phyloP scores from a whole-genome alignment of 30 jellyfish, hydroid and myxozoan species.

The Hydractinia symbiolongicarpus region DNA sequence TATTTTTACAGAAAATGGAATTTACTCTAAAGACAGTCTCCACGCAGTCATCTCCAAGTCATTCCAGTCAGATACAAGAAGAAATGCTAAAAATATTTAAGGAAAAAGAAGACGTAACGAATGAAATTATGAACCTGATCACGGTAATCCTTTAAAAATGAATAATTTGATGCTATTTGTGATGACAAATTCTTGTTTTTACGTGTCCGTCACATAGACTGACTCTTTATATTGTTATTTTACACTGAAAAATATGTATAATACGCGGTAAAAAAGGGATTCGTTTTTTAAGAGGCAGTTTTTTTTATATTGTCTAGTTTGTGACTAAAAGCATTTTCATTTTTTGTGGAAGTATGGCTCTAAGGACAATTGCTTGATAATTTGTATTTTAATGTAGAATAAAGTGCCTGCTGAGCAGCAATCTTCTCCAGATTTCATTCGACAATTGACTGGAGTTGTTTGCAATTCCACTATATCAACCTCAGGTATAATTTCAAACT shows the following conservation, averaged over 20 bases:
- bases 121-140: slow-evolving; percentile 11
- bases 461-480: neutral
- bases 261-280: too few species aligned
- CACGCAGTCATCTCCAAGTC: slow-evolving; percentile 1
- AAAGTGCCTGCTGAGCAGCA: slow-evolving; percentile 4
- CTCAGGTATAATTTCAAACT: too few species aligned
- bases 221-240: too few species aligned
- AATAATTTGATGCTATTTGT: too few species aligned
- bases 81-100: slow-evolving; percentile 7
- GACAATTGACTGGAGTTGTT: neutral
- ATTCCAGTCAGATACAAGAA: slow-evolving; percentile 23
- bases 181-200: too few species aligned
- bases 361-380: too few species aligned
- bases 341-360: too few species aligned
- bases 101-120: slow-evolving; percentile 7
- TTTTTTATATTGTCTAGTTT: too few species aligned
- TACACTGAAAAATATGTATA: too few species aligned
- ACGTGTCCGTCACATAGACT: too few species aligned
- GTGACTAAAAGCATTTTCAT: too few species aligned
- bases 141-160: neutral
- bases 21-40: neutral
- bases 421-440: neutral
- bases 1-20: slow-evolving; percentile 27
- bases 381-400: neutral
- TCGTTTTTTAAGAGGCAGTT: too few species aligned